Conservation (phyloP, 1,140 invertebrate genomes). For the Magallana angulata region DNA sequence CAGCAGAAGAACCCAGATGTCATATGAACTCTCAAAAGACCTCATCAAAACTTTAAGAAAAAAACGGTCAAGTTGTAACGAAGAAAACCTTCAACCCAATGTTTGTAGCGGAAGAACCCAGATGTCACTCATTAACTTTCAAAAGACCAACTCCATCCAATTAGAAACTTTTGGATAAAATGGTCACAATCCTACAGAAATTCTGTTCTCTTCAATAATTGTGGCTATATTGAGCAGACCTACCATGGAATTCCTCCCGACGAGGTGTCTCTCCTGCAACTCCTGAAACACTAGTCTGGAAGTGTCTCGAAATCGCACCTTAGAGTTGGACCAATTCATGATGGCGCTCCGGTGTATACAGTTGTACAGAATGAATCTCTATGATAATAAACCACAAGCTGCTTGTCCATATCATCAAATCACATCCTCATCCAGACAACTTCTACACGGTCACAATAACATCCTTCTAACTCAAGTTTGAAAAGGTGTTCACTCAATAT, state of each 20-base stretch:
- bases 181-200: no score
- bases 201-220: no score
- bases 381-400: not conserved
- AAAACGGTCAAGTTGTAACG: no score
- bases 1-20: no score
- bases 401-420: not conserved
- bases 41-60: no score
- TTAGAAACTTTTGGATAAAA: no score
- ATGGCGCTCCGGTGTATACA: not conserved
- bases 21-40: no score
- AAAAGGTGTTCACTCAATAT: not conserved
- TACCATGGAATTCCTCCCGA: conserved; percentile 32
- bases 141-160: no score
- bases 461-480: conserved; percentile 6
- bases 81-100: no score
- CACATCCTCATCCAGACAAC: not conserved
- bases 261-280: conserved; percentile 32
- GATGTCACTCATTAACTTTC: no score
- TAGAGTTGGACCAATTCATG: conserved; percentile 32
- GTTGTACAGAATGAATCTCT: not conserved
- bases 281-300: conserved; percentile 12
- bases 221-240: not conserved
- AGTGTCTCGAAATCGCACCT: conserved; percentile 32
- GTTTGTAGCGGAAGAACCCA: no score
- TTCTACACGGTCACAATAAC: conserved; percentile 2